Percentiles rank a stretch among this genome's conserved stretches.
Evolutionary conservation across 2,888 invertebrate genomes (phyloP).

Genomic region (Hydropsyche betteni): DNA sequence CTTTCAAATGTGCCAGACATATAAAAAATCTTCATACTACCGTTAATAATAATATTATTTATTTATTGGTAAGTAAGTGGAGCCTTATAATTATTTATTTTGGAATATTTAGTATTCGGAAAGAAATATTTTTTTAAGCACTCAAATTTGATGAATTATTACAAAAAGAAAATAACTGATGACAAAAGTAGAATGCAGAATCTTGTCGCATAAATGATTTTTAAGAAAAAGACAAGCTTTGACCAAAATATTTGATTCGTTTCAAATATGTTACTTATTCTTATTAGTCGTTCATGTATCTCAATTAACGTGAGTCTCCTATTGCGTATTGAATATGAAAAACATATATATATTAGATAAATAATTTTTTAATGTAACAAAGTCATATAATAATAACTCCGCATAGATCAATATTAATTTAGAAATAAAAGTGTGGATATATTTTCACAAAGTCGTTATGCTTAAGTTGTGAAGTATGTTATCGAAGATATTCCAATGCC

Average conservation of each 20-base stretch:
- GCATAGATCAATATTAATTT: constrained; percentile 6
- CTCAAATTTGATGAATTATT: neutral
- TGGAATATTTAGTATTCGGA: constrained; percentile 14
- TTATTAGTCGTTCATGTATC: constrained; percentile 13
- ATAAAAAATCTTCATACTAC: constrained; percentile 23
- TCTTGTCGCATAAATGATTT: constrained; percentile 24
- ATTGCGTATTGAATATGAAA: neutral
- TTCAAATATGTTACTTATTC: constrained; percentile 17
- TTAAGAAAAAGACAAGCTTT: constrained; percentile 16
- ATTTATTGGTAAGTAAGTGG: constrained; percentile 28
- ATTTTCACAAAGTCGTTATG: constrained; percentile 12
- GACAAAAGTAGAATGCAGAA: constrained; percentile 21
- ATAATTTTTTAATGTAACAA: too few species aligned
- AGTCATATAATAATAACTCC: too few species aligned
- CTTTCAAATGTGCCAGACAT: constrained; percentile 31
- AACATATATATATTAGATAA: constrained; percentile 9
- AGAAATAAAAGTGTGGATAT: constrained; percentile 22
- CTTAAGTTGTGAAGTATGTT: constrained; percentile 15
- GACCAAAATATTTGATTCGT: constrained; percentile 25
- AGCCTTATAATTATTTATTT: constrained; percentile 31
- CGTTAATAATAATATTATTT: constrained; percentile 23
- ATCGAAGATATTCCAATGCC: neutral
- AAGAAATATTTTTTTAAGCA: constrained; percentile 19
- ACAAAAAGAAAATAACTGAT: neutral
- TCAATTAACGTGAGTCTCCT: constrained; percentile 11